Evolutionary conservation across 2,888 invertebrate genomes (phyloP), one percentile per base, ranked within the genome.

Genomic region (Hymenopus coronatus): DNA sequence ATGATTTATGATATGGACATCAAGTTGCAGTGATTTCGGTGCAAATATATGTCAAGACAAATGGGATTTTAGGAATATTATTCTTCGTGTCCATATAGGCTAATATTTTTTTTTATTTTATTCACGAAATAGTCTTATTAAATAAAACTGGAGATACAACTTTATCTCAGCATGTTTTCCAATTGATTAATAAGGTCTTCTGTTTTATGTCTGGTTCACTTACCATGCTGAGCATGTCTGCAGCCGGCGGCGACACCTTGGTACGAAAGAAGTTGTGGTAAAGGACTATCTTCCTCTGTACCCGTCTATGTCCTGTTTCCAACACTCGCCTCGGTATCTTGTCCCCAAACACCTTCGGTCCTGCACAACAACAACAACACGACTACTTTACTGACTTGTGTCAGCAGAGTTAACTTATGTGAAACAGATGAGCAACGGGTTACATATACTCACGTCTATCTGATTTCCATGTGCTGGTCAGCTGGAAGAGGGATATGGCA

Each of bases 171-270:
- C n/a, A n/a, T n/a, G n/a, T n/a, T n/a, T n/a, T n/a, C n/a, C n/a
- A n/a, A n/a, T n/a, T n/a, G n/a, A n/a, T n/a, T n/a, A n/a, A n/a
- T n/a, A n/a, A n/a, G n/a, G n/a, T n/a, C n/a, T n/a, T n/a, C n/a
- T n/a, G n/a, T n/a, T n/a, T n/a, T n/a, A n/a, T n/a, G n/a, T n/a
- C n/a, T n/a, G n/a, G n/a, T n/a, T n/a, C 8, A 90, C 93, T 93
- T 93, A 97, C 97, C 97, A 97, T 96, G 91, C 95, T 93, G 33
- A 97, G 93, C 97, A 97, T 97, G 93, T 97, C 97, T n/a, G 96
- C 94, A 27, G 97, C 96, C 81, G 95, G 93, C 0, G 97, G 97
- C 89, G 94, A 93, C 54, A 97, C 97, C 93, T 95, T 96, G 3
- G 96, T 95, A 88, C 97, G 95, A 92, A 97, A 97, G 92, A 95